phyloP scores from a whole-genome alignment of 2,888 invertebrate genomes.

The Perizoma flavofasciatum region DNA sequence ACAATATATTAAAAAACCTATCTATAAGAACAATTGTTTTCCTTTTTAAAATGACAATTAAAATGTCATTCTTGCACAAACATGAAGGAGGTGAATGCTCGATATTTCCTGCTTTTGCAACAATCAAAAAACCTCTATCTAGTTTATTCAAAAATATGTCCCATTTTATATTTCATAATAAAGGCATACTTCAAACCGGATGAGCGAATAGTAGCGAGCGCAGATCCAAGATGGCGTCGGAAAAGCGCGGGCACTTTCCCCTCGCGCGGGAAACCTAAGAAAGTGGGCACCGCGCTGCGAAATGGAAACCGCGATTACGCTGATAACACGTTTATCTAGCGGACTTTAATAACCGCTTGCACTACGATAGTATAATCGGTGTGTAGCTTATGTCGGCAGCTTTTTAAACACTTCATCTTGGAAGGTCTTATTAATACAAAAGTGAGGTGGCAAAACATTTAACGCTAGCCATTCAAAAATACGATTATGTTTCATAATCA shows the following conservation, averaged over 20 bases:
- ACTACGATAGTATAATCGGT: constrained; percentile 17
- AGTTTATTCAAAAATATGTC: no score
- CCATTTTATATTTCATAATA: no score
- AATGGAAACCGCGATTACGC: constrained; percentile 80
- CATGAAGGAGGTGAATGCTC: constrained; percentile 1
- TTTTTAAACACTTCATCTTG: background rate
- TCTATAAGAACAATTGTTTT: no score
- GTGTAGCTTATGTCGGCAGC: constrained; percentile 7
- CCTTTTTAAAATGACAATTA: no score
- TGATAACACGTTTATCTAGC: constrained; percentile 68
- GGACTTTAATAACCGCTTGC: constrained; percentile 56
- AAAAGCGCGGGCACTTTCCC: constrained; percentile 81
- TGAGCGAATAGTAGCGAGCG: constrained; percentile 44
- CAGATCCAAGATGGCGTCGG: constrained; percentile 76
- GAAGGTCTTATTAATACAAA: background rate
- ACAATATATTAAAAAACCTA: no score
- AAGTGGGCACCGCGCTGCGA: constrained; percentile 71
- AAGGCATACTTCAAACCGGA: constrained; percentile 24
- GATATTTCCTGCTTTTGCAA: constrained; percentile 7
- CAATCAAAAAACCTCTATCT: no score
- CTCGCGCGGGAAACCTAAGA: constrained; percentile 80
- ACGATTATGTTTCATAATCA: constrained; percentile 25
- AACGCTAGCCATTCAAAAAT: background rate
- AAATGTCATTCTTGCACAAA: no score
- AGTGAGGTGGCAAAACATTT: no score